phyloP scores from a whole-genome alignment of 2,888 invertebrate genomes.

The Pinctada fucata region DNA sequence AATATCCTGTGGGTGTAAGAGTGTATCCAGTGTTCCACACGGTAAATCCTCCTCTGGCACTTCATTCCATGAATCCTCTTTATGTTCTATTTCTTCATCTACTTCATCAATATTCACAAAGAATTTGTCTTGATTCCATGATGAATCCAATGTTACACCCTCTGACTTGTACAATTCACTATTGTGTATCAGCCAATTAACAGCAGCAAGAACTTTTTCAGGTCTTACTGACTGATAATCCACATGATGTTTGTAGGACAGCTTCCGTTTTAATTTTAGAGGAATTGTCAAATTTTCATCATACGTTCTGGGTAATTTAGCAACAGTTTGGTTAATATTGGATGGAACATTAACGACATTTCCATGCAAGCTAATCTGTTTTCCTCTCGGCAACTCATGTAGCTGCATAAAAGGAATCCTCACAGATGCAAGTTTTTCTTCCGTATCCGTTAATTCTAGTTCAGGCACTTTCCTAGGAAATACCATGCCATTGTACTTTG shows the following conservation, averaged over 20 bases:
- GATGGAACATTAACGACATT: conserved; percentile 32
- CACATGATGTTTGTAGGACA: conserved; percentile 13
- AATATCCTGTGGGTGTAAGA: conserved; percentile 8
- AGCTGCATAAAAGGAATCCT: conserved; percentile 31
- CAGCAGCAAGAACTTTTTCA: background rate
- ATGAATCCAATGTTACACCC: conserved; percentile 12
- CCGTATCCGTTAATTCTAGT: background rate
- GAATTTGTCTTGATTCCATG: background rate
- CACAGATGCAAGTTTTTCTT: conserved; percentile 18
- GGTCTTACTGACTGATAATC: background rate
- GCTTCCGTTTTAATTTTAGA: conserved; percentile 23
- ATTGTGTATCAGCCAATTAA: conserved; percentile 3
- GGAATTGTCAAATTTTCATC: conserved; percentile 6
- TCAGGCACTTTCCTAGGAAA: conserved; percentile 6
- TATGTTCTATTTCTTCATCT: background rate
- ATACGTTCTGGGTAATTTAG: conserved; percentile 12
- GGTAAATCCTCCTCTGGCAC: conserved; percentile 1
- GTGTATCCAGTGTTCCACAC: conserved; percentile 10
- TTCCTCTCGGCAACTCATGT: conserved; percentile 23
- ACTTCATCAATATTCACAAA: background rate
- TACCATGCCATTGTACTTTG: conserved; percentile 9
- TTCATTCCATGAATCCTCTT: conserved; percentile 18
- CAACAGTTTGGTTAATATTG: conserved; percentile 8
- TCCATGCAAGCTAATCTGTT: conserved; percentile 20
- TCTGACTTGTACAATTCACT: conserved; percentile 24